These are phyloP conservation scores for Ips nitidus DNA, from an alignment of 1,140 invertebrate genomes.

Conservation along the genomic window DNA sequence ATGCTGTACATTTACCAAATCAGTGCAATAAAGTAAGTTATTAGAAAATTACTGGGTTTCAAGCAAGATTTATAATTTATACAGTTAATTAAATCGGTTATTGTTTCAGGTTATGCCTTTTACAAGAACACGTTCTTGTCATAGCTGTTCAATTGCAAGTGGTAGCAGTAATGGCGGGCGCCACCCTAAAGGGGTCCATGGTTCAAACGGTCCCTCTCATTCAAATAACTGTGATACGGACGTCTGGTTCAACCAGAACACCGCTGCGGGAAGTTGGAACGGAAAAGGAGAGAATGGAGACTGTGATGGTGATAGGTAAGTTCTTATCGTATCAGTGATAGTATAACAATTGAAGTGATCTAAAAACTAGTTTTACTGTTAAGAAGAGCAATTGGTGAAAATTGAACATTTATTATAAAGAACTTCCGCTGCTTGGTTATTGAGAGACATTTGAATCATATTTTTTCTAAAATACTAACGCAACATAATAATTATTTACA, in stretches of 20 bases:
- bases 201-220: conserved; percentile 34
- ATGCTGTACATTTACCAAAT: conserved; percentile 47
- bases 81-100: too few relatives aligned
- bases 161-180: conserved; percentile 42
- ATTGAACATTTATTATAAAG: too few relatives aligned
- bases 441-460: too few relatives aligned
- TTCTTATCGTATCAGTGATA: background rate
- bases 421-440: too few relatives aligned
- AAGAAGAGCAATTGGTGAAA: too few relatives aligned
- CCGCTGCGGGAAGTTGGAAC: conserved; percentile 37
- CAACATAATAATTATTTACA: conserved; percentile 3
- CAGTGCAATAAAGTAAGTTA: conserved; percentile 25
- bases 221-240: conserved; percentile 48
- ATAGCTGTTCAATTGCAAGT: conserved; percentile 43
- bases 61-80: conserved; percentile 4
- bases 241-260: conserved; percentile 39
- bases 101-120: conserved; percentile 35
- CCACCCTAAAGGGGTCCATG: conserved; percentile 41
- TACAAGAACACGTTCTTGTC: conserved; percentile 46
- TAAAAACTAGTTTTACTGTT: too few relatives aligned
- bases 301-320: conserved; percentile 36
- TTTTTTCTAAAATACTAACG: too few relatives aligned
- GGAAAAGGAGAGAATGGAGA: conserved; percentile 45
- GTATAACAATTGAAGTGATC: too few relatives aligned
- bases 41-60: background rate